These are phyloP conservation scores for Molorchus minor DNA, from an alignment of 2,888 invertebrate genomes.

Conservation along the genomic window DNA sequence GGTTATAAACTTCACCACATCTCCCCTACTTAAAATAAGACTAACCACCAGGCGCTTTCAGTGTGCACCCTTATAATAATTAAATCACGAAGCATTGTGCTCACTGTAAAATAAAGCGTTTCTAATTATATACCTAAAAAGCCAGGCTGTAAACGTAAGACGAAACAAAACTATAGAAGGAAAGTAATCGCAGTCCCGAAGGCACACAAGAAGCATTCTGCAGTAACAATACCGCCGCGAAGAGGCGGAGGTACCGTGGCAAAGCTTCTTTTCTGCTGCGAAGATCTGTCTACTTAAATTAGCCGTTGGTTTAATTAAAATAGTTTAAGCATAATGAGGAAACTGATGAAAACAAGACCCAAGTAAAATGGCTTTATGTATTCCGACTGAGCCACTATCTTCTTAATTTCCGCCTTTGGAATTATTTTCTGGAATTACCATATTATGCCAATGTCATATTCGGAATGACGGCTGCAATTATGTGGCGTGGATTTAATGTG, in stretches of 20 bases:
- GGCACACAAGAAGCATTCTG: slow-evolving; percentile 46
- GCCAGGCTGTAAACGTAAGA: slow-evolving; percentile 31
- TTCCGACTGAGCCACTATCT: slow-evolving; percentile 46
- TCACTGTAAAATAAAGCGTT: slow-evolving; percentile 36
- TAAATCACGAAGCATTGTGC: slow-evolving; percentile 27
- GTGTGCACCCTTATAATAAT: not conserved
- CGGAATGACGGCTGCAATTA: slow-evolving; percentile 49
- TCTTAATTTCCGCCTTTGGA: slow-evolving; percentile 57
- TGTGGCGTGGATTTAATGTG: slow-evolving; percentile 48
- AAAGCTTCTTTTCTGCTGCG: slow-evolving; percentile 50
- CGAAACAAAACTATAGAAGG: slow-evolving; percentile 20
- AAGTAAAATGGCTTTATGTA: slow-evolving; percentile 54
- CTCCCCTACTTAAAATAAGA: no score
- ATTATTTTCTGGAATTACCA: slow-evolving; percentile 45
- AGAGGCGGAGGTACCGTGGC: slow-evolving; percentile 23
- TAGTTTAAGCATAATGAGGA: slow-evolving; percentile 61
- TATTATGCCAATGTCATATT: slow-evolving; percentile 51
- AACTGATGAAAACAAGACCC: slow-evolving; percentile 58
- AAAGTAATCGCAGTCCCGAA: slow-evolving; percentile 34
- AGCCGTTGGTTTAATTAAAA: slow-evolving; percentile 64
- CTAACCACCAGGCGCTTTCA: no score
- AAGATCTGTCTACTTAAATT: slow-evolving; percentile 63
- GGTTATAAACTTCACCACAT: no score
- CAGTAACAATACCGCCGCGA: slow-evolving; percentile 47
- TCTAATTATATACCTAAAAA: slow-evolving; percentile 38